These are phyloP conservation scores for Cataglyphis livida DNA, from an alignment of 2,888 invertebrate species.

Conservation along the genomic window DNA sequence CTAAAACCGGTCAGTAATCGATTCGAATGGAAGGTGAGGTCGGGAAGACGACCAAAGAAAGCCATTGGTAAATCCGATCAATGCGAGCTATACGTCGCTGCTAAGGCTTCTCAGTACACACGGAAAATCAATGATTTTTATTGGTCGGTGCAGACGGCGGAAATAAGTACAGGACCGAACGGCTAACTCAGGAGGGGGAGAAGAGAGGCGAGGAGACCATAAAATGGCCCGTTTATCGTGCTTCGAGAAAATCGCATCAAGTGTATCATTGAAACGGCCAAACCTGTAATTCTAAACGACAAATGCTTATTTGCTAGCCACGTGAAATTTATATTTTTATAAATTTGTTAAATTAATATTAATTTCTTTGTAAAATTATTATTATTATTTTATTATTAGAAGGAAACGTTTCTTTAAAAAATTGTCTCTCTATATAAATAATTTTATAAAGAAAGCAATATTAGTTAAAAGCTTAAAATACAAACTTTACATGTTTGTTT, in stretches of 20 bases:
- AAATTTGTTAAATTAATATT: not conserved
- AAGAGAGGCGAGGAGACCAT: not conserved
- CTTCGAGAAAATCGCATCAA: slow-evolving; percentile 10
- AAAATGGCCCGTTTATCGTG: slow-evolving; percentile 34
- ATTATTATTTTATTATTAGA: no score
- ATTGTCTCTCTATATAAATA: not conserved
- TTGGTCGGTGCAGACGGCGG: slow-evolving; percentile 24
- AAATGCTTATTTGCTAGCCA: not conserved
- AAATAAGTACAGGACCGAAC: slow-evolving; percentile 33
- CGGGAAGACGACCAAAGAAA: slow-evolving; percentile 60
- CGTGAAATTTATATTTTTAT: not conserved
- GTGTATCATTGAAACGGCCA: not conserved
- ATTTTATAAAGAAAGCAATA: not conserved
- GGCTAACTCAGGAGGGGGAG: not conserved
- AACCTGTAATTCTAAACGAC: not conserved
- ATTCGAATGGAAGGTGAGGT: slow-evolving; percentile 39
- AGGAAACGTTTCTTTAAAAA: not conserved
- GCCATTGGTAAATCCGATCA: slow-evolving; percentile 69
- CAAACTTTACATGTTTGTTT: not conserved
- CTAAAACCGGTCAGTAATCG: slow-evolving; percentile 57
- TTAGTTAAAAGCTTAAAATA: not conserved
- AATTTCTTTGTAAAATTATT: not conserved
- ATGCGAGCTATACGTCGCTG: slow-evolving; percentile 35
- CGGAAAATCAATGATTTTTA: slow-evolving; percentile 50
- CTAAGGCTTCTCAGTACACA: slow-evolving; percentile 33